Evolutionary conservation across 2,113 vertebrate genomes (phyloP), one percentile per base, ranked within the genome.

Genomic region (Chaenogobius annularis): DNA sequence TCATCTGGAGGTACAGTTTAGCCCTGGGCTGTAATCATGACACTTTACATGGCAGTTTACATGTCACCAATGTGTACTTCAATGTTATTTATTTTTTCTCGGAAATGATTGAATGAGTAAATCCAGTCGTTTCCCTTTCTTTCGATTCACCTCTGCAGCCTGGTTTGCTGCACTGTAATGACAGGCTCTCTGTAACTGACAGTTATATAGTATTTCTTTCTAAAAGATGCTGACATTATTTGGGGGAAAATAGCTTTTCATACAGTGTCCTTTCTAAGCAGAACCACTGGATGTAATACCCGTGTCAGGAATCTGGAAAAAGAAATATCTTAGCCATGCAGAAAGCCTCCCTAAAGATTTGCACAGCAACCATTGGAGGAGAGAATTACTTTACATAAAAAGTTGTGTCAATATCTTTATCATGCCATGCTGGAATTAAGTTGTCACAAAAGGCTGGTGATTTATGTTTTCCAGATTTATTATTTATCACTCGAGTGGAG

Each of bases 1-100:
- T 56, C 73, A 48, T 73, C 52, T 44, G 54, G 13, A 23, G 73
- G 69, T 81, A 66, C 66, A 26, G 26, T 50, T 44, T 54, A 59
- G 70, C 66, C 69, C 10, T n/a, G 67, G 67, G 72, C 11, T 69
- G 15, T 78, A 44, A 59, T 74, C 72, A 61, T 67, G 43, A 77
- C 76, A 52, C 56, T 69, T 72, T n/a, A n/a, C n/a, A n/a, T n/a
- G n/a, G n/a, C n/a, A 31, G 1, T 40, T 40, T 23, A 59, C 10
- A 59, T 59, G 37, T 59, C 22, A 47, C 12, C 26, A 1, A 1
- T 47, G 46, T 47, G 10, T 47, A 14, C 46, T 47, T 47, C 14
- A 50, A 50, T 50, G 47, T 4, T 7, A 1, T 5, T 50, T 50
- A 15, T 50, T 6, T 17, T 50, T 7, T 5, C 6, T 7, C 15